Conservation (phyloP, 2,113 vertebrate species). For the Phylloscopus whistleri region DNA sequence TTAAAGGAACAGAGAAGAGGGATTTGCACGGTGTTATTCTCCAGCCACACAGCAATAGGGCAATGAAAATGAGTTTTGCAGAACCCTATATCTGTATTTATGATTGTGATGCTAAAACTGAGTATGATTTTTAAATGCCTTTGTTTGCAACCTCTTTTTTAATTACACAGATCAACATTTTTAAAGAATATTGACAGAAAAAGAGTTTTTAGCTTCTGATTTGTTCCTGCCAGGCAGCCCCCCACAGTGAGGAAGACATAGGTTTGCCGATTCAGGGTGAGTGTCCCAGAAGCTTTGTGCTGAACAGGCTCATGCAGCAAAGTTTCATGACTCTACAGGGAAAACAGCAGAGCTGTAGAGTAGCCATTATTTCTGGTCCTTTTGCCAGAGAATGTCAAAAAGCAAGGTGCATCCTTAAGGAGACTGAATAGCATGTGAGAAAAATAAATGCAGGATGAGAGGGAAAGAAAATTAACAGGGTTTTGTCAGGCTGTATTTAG, state of each 20-base stretch:
- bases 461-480: neutral
- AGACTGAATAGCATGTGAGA: neutral
- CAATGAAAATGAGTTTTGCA: conserved; percentile 23
- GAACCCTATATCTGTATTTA: neutral
- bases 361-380: neutral
- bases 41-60: neutral
- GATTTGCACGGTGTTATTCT: neutral
- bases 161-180: neutral
- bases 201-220: neutral
- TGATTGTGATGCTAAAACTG: neutral
- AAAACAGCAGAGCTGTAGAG: neutral
- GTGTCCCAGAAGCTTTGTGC: neutral
- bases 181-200: neutral
- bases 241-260: neutral
- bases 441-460: neutral
- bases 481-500: neutral
- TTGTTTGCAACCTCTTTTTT: neutral
- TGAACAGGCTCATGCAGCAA: neutral
- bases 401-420: neutral
- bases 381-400: neutral
- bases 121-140: neutral
- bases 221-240: neutral
- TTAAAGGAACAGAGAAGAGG: neutral
- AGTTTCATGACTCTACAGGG: neutral
- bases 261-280: neutral